Percentiles rank a stretch among this genome's conserved stretches.
These are phyloP conservation scores for Aquila chrysaetos DNA, from an alignment of 2,797 vertebrate species.

Conservation along the genomic window DNA sequence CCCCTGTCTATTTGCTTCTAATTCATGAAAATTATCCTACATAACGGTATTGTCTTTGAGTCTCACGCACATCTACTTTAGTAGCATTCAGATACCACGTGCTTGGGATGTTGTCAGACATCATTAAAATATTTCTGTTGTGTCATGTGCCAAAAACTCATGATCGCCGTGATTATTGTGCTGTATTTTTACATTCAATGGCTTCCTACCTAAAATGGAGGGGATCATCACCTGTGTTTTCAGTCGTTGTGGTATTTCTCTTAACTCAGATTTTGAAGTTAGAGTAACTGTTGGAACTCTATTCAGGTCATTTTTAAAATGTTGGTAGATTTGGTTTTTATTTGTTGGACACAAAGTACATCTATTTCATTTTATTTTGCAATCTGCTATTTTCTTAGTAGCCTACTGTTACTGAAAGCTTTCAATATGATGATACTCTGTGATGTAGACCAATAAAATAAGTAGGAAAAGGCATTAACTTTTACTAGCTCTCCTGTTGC, in stretches of 20 bases:
- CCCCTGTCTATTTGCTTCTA: background rate
- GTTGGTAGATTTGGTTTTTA: background rate
- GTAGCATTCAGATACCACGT: background rate
- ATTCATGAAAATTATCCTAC: background rate
- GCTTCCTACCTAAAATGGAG: background rate
- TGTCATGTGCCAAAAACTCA: background rate
- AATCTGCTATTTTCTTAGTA: background rate
- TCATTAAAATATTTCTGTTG: background rate
- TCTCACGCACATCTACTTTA: background rate
- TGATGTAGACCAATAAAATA: constrained; percentile 7
- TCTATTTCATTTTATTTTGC: background rate
- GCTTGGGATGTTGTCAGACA: background rate
- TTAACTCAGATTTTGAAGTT: background rate
- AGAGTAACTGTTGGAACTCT: background rate
- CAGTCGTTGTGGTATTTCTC: background rate
- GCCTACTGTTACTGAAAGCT: background rate
- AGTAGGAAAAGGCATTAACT: constrained; percentile 13
- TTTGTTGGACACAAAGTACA: background rate
- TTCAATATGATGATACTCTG: background rate
- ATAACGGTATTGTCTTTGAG: background rate
- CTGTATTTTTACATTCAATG: background rate
- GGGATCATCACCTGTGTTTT: background rate
- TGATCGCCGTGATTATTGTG: background rate
- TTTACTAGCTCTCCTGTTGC: constrained; percentile 3
- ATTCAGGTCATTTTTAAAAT: background rate